Evolutionary conservation across 1,140 invertebrate genomes (phyloP), one percentile per base, ranked within the genome.

Genomic region (Drosophila setifemur): DNA sequence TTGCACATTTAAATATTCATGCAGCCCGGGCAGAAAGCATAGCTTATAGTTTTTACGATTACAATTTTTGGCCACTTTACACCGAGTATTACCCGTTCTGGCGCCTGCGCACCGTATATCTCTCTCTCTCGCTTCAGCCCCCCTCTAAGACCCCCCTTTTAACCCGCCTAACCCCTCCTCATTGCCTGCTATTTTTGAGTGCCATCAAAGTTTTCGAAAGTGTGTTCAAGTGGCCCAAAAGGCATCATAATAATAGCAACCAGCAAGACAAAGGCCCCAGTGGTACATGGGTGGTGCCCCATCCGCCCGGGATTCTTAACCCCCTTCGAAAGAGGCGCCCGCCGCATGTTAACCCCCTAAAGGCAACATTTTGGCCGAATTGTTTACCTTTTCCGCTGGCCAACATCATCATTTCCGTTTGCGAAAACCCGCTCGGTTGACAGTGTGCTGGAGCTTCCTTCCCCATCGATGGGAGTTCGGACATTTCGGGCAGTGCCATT

Each of bases 1-100:
- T 81, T 86, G 81, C 82, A 87, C 67, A 69, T 81, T 58, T 49
- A 61, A 76, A 68, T 73, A 69, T 54, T 58, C 42, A 66, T 73
- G 67, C 58, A 42, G 23, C 29, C 33, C 47, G 55, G 64, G 73
- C 57, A 52, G 53, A 58, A 71, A 42, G 39, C 72, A 81, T 79
- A 70, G 50, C 68, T 73, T 72, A 48, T 49, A 50, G 55, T 58
- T 79, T 64, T 72, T 73, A 73, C 73, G 61, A 42, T 73, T 66
- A 64, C 73, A 73, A 69, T 67, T 72, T 71, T 33, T 12, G 55
- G 50, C 44, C 58, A 69, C 57, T 70, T 76, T 61, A 61, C 69
- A 77, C 53, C 44, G n/a, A 57, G 50, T 63, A n/a, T n/a, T n/a
- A n/a, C n/a, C 39, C 12, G 19, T 55, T 64, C 42, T 44, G 39